phyloP scores from a whole-genome alignment of 2,113 vertebrate species.

The Macquaria australasica region DNA sequence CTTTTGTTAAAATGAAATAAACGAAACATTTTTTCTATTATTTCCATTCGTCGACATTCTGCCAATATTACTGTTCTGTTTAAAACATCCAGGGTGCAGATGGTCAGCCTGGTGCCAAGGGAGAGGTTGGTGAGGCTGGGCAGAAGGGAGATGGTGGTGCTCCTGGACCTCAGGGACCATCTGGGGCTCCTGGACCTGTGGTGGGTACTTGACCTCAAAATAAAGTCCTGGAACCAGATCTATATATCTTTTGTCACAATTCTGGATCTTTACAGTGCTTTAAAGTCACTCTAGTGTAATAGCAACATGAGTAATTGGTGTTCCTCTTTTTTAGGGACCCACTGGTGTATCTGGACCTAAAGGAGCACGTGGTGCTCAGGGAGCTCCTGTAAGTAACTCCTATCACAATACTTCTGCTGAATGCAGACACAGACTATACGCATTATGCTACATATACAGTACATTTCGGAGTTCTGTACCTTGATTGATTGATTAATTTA shows the following conservation, averaged over 20 bases:
- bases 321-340: slow-evolving; percentile 87
- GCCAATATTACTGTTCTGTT: neutral
- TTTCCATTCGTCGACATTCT: neutral
- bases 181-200: slow-evolving; percentile 96
- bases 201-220: slow-evolving; percentile 75
- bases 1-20: neutral
- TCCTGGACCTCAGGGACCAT: slow-evolving; percentile 94
- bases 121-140: slow-evolving; percentile 92
- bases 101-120: slow-evolving; percentile 94
- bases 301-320: slow-evolving; percentile 6
- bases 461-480: neutral
- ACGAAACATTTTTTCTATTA: too few species aligned
- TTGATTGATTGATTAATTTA: neutral
- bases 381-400: slow-evolving; percentile 89
- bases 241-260: neutral
- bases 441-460: neutral
- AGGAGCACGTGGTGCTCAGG: slow-evolving; percentile 95
- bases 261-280: neutral
- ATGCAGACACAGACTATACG: neutral
- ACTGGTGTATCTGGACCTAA: slow-evolving; percentile 94
- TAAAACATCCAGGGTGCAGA: slow-evolving; percentile 88
- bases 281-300: neutral
- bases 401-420: neutral
- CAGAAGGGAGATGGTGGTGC: slow-evolving; percentile 94
- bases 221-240: neutral